Evolutionary conservation across 2,797 vertebrate species (phyloP), one percentile per base, ranked within the genome.

Genomic region (Bovichtus variegatus): DNA sequence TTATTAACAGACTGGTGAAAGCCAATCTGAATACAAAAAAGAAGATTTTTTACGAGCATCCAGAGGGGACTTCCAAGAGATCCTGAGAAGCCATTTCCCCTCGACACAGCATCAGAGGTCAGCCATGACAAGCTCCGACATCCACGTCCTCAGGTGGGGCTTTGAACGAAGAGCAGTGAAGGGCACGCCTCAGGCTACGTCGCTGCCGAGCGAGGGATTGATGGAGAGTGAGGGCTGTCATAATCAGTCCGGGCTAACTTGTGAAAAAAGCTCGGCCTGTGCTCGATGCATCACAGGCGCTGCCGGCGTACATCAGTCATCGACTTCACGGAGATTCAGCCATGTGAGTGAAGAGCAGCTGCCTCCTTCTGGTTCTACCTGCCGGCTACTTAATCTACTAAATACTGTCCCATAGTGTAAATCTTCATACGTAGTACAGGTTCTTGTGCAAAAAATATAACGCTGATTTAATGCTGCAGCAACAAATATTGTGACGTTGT

Each of bases 261-360:
- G 29, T 60, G 71, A 80, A 65, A n/a, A 66, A 74, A 71, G 60
- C 71, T 31, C 38, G 27, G 61, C 62, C 49, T 3, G 41, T 1
- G 59, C 61, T 82, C 31, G 58, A 83, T 65, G 71, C 64, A 72
- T 80, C 78, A 63, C 36, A 4, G 78, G 44, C 83, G 71, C 62
- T 80, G 82, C 62, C 79, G 62, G 53, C 6, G 13, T 4, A 5
- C 71, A 78, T 84, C 81, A 74, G 58, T 85, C 80, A 75, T 21
- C 38, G 19, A 64, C 71, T 71, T 71, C 57, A 59, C 19, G 23
- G 75, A 49, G 78, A 73, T 62, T 58, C 53, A 13, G 50, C 59
- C 57, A 40, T 71, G 78, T 66, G 81, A 71, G 60, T 36, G 75
- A 76, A 18, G 64, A 71, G 81, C 81, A 69, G 68, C 78, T 76